Conservation (phyloP, 2,113 vertebrate genomes). For the Amblyornis subalaris region DNA sequence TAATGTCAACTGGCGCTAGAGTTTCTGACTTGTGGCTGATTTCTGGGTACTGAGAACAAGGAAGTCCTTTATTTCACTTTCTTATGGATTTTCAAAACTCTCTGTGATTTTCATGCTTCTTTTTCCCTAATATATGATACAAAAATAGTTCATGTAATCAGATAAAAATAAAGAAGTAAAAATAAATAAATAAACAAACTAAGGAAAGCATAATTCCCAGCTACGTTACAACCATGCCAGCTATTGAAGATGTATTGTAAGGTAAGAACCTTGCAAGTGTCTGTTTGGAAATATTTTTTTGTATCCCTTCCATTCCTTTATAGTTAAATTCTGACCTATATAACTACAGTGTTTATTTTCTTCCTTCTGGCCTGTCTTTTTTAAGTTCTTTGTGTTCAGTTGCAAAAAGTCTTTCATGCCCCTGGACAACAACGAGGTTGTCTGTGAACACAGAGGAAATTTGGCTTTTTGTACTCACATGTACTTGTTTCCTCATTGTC, state of each 20-base stretch:
- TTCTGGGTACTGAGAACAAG: background rate
- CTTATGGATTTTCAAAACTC: background rate
- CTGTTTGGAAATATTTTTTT: background rate
- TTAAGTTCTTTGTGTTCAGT: background rate
- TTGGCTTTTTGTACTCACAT: background rate
- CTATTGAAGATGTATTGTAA: background rate
- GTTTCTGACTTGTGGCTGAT: background rate
- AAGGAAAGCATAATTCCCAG: background rate
- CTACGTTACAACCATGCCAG: background rate
- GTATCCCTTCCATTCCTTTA: background rate
- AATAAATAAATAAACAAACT: background rate
- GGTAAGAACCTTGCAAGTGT: background rate
- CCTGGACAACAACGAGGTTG: fast-evolving
- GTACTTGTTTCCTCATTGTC: background rate
- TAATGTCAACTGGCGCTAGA: fast-evolving
- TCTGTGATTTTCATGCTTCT: background rate
- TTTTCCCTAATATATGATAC: background rate
- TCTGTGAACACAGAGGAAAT: background rate
- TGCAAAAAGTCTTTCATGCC: background rate
- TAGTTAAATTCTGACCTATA: background rate
- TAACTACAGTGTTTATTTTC: background rate
- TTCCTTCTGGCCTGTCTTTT: background rate
- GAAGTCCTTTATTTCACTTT: background rate
- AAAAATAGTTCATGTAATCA: background rate
- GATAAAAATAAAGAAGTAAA: background rate